Evolutionary conservation across 1,140 invertebrate species (phyloP).

Genomic region (Drosophila novamexicana): DNA sequence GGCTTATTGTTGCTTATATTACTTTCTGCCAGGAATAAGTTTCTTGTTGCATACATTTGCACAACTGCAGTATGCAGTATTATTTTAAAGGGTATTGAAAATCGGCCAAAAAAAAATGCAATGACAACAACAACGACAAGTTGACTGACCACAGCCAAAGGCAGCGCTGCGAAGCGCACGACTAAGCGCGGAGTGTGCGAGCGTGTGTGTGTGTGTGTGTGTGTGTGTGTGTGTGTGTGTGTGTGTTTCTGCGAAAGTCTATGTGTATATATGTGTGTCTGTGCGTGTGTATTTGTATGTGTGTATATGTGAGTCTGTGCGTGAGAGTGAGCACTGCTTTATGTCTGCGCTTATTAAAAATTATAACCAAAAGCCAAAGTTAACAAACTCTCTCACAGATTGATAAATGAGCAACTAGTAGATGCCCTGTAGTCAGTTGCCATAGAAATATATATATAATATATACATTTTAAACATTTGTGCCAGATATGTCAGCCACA

Average conservation of each 20-base stretch:
- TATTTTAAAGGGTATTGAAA: neutral
- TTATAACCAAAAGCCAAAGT: constrained; percentile 1
- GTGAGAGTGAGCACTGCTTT: neutral
- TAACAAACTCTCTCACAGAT: neutral
- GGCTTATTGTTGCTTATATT: too few relatives aligned
- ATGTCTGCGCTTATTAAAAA: constrained; percentile 5
- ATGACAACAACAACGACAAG: constrained; percentile 13
- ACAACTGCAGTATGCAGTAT: neutral
- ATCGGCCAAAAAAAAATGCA: constrained; percentile 21
- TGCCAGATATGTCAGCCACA: too few relatives aligned
- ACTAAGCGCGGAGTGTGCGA: constrained; percentile 45
- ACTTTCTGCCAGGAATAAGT: fast-evolving
- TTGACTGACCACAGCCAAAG: constrained; percentile 36
- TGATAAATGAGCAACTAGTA: neutral
- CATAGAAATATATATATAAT: too few relatives aligned
- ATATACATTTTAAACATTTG: too few relatives aligned
- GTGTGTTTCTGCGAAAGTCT: constrained; percentile 6
- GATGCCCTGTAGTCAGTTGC: neutral
- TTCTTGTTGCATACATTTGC: too few relatives aligned
- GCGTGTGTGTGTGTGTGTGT: neutral
- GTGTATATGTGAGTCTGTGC: neutral
- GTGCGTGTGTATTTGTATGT: neutral
- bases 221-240: constrained; percentile 18
- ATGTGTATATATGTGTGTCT: neutral
- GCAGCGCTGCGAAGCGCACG: constrained; percentile 44